Conservation (phyloP, 2,888 invertebrate genomes). For the Drosophila leonis region DNA sequence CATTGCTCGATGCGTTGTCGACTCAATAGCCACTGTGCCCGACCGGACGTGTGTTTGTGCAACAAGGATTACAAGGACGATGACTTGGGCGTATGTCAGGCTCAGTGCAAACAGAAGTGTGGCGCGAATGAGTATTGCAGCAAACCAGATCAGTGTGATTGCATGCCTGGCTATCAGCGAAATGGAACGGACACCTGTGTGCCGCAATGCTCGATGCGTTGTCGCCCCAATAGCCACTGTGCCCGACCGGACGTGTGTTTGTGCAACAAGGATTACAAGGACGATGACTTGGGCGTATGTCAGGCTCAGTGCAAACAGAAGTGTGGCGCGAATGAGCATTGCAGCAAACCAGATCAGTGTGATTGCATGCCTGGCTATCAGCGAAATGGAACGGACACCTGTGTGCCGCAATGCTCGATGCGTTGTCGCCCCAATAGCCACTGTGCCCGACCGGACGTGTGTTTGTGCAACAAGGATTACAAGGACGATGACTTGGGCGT, state of each 20-base stretch:
- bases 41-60: slow-evolving; percentile 5
- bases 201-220: slow-evolving; percentile 1
- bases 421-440: slow-evolving; percentile 9
- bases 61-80: background rate
- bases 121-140: background rate
- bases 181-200: slow-evolving; percentile 2
- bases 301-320: no score
- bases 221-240: slow-evolving; percentile 21
- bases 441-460: slow-evolving; percentile 16
- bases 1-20: background rate
- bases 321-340: background rate
- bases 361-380: slow-evolving; percentile 9
- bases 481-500: background rate
- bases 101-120: slow-evolving; percentile 2
- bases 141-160: slow-evolving; percentile 4
- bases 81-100: slow-evolving; percentile 8
- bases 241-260: background rate
- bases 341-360: background rate
- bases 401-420: slow-evolving; percentile 11
- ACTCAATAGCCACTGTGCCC: slow-evolving; percentile 13
- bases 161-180: slow-evolving; percentile 4
- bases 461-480: slow-evolving; percentile 1
- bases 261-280: background rate
- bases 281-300: slow-evolving; percentile 1
- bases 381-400: background rate